These are phyloP conservation scores for Apotomis capreana DNA, from an alignment of 2,888 invertebrate species.

Conservation along the genomic window DNA sequence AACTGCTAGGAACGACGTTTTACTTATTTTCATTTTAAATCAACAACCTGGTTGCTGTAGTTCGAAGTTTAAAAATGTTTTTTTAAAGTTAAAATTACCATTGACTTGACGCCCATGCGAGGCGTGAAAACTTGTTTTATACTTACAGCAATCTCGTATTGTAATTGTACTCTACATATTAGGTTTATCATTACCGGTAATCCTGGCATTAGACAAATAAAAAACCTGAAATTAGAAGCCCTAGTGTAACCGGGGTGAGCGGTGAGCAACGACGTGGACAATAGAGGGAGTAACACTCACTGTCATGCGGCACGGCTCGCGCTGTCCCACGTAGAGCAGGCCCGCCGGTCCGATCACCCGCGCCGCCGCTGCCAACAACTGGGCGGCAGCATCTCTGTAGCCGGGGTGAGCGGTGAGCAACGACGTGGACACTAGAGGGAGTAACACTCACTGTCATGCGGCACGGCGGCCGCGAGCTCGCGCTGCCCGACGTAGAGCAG, in stretches of 20 bases:
- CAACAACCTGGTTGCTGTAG: too few relatives aligned
- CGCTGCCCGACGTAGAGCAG: slow-evolving; percentile 95
- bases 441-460: slow-evolving; percentile 90
- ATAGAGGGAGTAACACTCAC: slow-evolving; percentile 87
- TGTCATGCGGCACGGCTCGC: slow-evolving; percentile 96
- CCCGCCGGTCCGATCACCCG: slow-evolving; percentile 93
- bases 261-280: slow-evolving; percentile 90
- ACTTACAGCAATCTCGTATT: too few relatives aligned
- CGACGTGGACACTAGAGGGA: slow-evolving; percentile 91
- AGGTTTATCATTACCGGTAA: too few relatives aligned
- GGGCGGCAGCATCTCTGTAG: slow-evolving; percentile 93
- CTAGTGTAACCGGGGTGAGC: slow-evolving; percentile 87
- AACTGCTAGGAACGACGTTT: too few relatives aligned
- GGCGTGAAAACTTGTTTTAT: too few relatives aligned
- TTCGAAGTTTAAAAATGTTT: too few relatives aligned
- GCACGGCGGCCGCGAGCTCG: slow-evolving; percentile 95
- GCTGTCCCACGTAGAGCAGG: slow-evolving; percentile 93
- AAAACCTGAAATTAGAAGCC: too few relatives aligned
- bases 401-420: slow-evolving; percentile 93
- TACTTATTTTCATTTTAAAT: too few relatives aligned
- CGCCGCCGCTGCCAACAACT: slow-evolving; percentile 90
- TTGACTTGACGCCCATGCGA: too few relatives aligned
- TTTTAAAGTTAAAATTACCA: too few relatives aligned
- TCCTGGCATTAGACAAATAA: too few relatives aligned
- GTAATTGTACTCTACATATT: too few relatives aligned